Percentiles rank a stretch among this genome's conserved stretches.
These are phyloP conservation scores for Amblyornis subalaris DNA, from an alignment of 2,113 vertebrate genomes.

Conservation along the genomic window DNA sequence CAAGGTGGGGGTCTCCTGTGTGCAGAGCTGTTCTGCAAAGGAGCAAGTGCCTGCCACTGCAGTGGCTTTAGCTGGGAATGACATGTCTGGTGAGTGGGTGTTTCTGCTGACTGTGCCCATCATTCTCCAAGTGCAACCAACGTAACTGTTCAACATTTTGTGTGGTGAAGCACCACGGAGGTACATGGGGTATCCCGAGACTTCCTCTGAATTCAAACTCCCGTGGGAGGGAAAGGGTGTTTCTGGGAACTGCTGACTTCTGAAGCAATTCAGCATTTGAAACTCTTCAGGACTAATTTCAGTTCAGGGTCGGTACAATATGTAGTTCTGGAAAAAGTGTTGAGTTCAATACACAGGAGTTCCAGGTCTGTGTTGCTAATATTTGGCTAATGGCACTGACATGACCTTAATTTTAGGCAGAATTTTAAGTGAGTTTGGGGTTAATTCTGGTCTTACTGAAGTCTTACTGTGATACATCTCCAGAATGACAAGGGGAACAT, in stretches of 20 bases:
- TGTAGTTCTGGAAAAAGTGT: background rate
- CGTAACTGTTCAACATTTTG: background rate
- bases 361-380: background rate
- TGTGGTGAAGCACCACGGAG: background rate
- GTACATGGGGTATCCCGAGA: rapidly evolving
- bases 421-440: background rate
- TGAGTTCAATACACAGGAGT: background rate
- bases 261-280: background rate
- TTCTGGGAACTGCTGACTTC: background rate
- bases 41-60: background rate
- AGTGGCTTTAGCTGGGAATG: background rate
- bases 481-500: background rate
- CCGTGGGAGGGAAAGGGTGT: background rate
- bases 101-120: background rate
- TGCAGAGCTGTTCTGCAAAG: background rate
- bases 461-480: background rate
- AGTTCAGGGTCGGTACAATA: background rate
- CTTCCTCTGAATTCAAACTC: background rate
- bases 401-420: background rate
- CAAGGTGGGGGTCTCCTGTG: background rate
- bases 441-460: background rate
- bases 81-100: background rate
- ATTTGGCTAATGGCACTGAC: background rate
- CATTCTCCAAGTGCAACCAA: background rate
- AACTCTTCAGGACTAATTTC: background rate